Percentiles rank a stretch among this genome's conserved stretches.
Conservation (phyloP, 2,888 invertebrate genomes). For the Amphimallon solstitiale region DNA sequence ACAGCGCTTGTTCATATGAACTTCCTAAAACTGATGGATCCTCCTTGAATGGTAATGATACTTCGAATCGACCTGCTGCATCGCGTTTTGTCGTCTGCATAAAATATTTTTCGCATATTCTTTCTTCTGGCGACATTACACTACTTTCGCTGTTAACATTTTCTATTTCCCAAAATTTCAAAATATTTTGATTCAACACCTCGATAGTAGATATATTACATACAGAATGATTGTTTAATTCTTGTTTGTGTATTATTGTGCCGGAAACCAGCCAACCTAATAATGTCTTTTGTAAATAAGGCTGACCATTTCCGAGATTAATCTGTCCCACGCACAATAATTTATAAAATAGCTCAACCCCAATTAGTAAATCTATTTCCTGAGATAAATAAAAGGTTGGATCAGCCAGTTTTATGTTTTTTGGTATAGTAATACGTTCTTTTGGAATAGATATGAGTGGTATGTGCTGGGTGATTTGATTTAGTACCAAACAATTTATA, state of each 20-base stretch:
- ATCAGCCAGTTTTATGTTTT: neutral
- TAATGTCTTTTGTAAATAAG: no score
- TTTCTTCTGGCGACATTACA: no score
- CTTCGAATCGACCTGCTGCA: conserved; percentile 1
- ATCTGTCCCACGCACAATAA: no score
- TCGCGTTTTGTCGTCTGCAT: neutral
- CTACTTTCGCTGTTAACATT: no score
- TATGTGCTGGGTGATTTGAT: neutral
- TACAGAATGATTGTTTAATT: no score
- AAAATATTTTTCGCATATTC: conserved; percentile 9
- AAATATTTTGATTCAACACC: no score
- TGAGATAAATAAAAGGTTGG: neutral
- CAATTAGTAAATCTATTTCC: neutral
- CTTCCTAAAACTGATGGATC: neutral
- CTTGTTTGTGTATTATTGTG: no score
- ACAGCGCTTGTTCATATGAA: neutral
- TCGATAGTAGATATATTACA: no score
- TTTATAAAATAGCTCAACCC: neutral
- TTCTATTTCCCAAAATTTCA: no score
- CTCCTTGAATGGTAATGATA: conserved; percentile 9
- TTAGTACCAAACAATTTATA: neutral
- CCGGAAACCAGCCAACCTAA: no score
- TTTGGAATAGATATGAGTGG: neutral
- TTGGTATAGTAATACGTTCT: neutral
- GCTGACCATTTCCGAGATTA: no score